These are phyloP conservation scores for Spialia ferax DNA, from an alignment of 2,888 invertebrate genomes.

Conservation along the genomic window DNA sequence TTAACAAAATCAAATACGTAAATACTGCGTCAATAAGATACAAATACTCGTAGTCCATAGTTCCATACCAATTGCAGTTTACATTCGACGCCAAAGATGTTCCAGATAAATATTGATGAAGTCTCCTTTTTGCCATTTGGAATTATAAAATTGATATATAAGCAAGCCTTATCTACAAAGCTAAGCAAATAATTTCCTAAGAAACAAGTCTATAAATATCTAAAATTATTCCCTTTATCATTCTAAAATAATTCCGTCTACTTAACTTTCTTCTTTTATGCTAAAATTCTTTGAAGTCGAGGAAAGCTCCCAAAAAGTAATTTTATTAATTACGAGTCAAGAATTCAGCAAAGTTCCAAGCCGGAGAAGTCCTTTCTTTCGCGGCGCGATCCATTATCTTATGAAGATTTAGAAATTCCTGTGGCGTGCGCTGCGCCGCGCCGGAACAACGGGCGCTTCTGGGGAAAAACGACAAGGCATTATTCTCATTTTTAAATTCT, in stretches of 20 bases:
- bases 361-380: slow-evolving; percentile 82
- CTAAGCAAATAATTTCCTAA: slow-evolving; percentile 38
- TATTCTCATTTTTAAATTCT: slow-evolving; percentile 45
- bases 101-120: slow-evolving; percentile 48
- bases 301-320: slow-evolving; percentile 86
- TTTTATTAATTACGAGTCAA: slow-evolving; percentile 87
- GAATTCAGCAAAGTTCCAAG: slow-evolving; percentile 85
- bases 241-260: slow-evolving; percentile 85
- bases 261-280: slow-evolving; percentile 86
- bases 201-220: slow-evolving; percentile 75
- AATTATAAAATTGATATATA: background rate
- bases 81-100: slow-evolving; percentile 43
- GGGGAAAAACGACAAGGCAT: slow-evolving; percentile 44
- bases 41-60: no score
- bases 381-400: slow-evolving; percentile 84
- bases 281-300: slow-evolving; percentile 85
- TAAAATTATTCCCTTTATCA: slow-evolving; percentile 82
- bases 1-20: background rate
- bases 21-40: no score
- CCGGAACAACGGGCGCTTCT: slow-evolving; percentile 48
- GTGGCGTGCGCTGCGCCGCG: slow-evolving; percentile 65
- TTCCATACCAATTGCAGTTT: slow-evolving; percentile 63
- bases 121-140: background rate
- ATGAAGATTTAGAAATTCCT: slow-evolving; percentile 85
- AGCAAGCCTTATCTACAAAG: background rate